These are phyloP conservation scores for Hydraecia micacea DNA, from an alignment of 2,888 invertebrate genomes.

Conservation along the genomic window DNA sequence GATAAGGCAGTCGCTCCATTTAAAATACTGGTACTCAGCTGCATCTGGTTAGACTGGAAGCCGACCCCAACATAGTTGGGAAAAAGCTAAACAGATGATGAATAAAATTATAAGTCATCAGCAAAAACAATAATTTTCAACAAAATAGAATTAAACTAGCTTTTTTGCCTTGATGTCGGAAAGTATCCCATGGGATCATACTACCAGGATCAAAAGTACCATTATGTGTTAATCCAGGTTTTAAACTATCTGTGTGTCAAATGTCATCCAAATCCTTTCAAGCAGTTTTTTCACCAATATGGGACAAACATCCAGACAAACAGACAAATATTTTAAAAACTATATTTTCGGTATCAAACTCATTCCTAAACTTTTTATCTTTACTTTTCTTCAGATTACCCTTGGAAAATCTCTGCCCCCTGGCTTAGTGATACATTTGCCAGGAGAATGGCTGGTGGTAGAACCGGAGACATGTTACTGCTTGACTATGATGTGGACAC, in stretches of 20 bases:
- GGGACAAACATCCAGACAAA: not conserved
- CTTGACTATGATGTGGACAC: conserved; percentile 92
- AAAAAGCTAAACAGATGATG: no score
- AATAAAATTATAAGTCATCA: not conserved
- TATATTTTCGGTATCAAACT: not conserved
- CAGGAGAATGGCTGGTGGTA: conserved; percentile 89
- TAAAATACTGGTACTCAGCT: no score
- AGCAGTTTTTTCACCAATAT: not conserved
- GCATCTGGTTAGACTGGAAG: no score
- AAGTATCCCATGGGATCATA: not conserved
- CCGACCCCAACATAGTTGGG: no score
- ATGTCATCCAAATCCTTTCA: not conserved
- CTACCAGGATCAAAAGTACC: not conserved
- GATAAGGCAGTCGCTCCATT: no score
- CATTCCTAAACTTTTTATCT: not conserved
- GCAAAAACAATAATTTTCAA: not conserved
- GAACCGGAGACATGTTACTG: conserved; percentile 88
- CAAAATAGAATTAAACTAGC: not conserved
- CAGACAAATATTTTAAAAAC: not conserved
- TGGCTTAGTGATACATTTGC: conserved; percentile 90
- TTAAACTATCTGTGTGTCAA: not conserved
- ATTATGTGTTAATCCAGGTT: not conserved
- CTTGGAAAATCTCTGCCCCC: conserved; percentile 85
- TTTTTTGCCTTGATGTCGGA: not conserved
- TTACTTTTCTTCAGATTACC: conserved; percentile 75